These are phyloP conservation scores for Colistium nudipinnis DNA, from an alignment of 2,113 vertebrate species.

Conservation along the genomic window DNA sequence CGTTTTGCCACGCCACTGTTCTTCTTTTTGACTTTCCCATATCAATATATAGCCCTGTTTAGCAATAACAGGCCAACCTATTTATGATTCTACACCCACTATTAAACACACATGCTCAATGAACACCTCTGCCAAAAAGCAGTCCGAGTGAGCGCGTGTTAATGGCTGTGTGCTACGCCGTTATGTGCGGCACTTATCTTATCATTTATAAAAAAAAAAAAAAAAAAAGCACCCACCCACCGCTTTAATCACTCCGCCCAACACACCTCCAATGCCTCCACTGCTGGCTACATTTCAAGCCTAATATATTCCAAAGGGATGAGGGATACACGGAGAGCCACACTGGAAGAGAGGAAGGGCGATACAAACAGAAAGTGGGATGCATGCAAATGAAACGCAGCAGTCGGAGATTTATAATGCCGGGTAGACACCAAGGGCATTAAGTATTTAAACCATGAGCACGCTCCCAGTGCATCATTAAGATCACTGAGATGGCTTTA, in stretches of 20 bases:
- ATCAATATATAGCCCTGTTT: background rate
- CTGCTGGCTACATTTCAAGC: conserved; percentile 50
- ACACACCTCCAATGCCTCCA: conserved; percentile 19
- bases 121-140: conserved; percentile 16
- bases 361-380: conserved; percentile 37
- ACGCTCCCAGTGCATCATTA: conserved; percentile 57
- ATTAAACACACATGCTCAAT: conserved; percentile 56
- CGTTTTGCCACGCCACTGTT: conserved; percentile 2
- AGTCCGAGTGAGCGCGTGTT: conserved; percentile 2
- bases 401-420: conserved; percentile 69
- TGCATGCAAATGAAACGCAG: conserved; percentile 67
- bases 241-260: conserved; percentile 54
- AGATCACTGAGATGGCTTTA: conserved; percentile 52
- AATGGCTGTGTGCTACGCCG: conserved; percentile 23
- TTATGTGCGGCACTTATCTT: conserved; percentile 37
- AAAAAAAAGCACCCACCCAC: too few relatives aligned
- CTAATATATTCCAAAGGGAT: conserved; percentile 53
- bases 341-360: conserved; percentile 9
- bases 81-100: conserved; percentile 13
- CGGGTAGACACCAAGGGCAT: conserved; percentile 60
- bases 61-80: conserved; percentile 23
- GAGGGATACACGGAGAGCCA: conserved; percentile 33
- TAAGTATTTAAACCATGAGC: conserved; percentile 60
- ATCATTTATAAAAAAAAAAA: conserved; percentile 52
- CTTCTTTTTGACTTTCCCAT: background rate